Evolutionary conservation across 2,797 vertebrate species (phyloP), one percentile per base, ranked within the genome.

Genomic region (Acrossocheilus wenchowensis): DNA sequence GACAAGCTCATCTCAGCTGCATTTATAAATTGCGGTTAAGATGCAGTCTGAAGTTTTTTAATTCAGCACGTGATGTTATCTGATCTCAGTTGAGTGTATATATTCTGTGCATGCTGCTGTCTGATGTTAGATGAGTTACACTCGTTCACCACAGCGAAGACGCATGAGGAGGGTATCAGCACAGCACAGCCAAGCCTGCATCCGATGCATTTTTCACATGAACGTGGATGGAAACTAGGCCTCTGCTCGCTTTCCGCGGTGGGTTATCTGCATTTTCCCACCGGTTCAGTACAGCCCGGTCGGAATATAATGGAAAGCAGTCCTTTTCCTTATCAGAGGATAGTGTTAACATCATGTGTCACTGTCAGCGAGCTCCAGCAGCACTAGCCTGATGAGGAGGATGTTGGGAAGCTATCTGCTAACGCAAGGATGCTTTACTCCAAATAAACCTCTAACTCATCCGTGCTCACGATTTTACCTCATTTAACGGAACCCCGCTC

Each of bases 191-290:
- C 78, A 68, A 87, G 71, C 60, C 88, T 86, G 69, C 78, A 30
- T 57, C 82, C 87, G 72, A 73, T 23, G 81, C 89, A 88, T 85
- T 14, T 86, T 72, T 91, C 92, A 94, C 94, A 92, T 94, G 94
- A 94, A 95, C 93, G 91, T 93, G 89, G 92, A 93, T 90, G 64
- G 45, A 83, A 89, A 89, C 82, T 78, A 91, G 93, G 92, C 94
- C 92, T 91, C 39, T 68, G 82, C 71, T 93, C 68, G 74, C 30
- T 60, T 64, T 74, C 77, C 14, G 6, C 7, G n/a, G 39, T 43
- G 79, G 23, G 17, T 39, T 34, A 12, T 26, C 34, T 41, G 3
- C 11, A 30, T 41, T 43, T 52, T 0, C 5, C 14, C 60, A n/a
- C 34, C 14, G 36, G 15, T 10, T 14, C 23, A 26, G 7, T 15